These are phyloP conservation scores for Mechanitis mazaeus DNA, from an alignment of 2,888 invertebrate genomes.

Conservation along the genomic window DNA sequence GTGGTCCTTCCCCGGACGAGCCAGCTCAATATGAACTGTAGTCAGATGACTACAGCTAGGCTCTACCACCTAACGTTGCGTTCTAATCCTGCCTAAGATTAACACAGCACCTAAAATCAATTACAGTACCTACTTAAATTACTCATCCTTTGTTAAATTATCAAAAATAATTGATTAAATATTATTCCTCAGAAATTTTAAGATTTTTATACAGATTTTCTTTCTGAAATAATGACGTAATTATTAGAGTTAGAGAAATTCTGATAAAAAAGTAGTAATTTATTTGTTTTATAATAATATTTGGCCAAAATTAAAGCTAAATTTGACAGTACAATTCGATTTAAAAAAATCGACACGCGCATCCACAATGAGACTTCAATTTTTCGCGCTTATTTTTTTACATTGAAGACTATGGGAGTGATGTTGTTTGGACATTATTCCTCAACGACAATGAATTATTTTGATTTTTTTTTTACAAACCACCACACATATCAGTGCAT, in stretches of 20 bases:
- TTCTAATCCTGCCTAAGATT: slow-evolving; percentile 12
- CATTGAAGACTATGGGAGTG: too few relatives aligned
- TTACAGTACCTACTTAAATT: slow-evolving; percentile 10
- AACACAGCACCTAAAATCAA: slow-evolving; percentile 12
- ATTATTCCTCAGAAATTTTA: background rate
- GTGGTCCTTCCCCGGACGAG: too few relatives aligned
- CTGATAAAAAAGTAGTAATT: slow-evolving; percentile 11
- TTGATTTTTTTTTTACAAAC: too few relatives aligned
- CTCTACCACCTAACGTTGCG: background rate
- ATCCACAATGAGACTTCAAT: too few relatives aligned
- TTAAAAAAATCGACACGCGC: background rate
- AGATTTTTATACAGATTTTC: slow-evolving; percentile 10
- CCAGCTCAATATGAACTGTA: too few relatives aligned
- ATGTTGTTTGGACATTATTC: too few relatives aligned
- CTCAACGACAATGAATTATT: too few relatives aligned
- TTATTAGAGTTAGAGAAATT: slow-evolving; percentile 11
- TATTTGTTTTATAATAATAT: slow-evolving; percentile 8
- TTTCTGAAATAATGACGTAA: slow-evolving; percentile 13
- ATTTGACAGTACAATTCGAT: background rate
- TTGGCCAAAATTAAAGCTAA: slow-evolving; percentile 1
- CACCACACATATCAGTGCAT: too few relatives aligned
- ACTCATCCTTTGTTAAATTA: background rate
- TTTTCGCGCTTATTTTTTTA: too few relatives aligned
- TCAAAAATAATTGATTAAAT: too few relatives aligned
- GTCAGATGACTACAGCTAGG: too few relatives aligned